Evolutionary conservation across 2,113 vertebrate genomes (phyloP).

Genomic region (Epinephelus moara): DNA sequence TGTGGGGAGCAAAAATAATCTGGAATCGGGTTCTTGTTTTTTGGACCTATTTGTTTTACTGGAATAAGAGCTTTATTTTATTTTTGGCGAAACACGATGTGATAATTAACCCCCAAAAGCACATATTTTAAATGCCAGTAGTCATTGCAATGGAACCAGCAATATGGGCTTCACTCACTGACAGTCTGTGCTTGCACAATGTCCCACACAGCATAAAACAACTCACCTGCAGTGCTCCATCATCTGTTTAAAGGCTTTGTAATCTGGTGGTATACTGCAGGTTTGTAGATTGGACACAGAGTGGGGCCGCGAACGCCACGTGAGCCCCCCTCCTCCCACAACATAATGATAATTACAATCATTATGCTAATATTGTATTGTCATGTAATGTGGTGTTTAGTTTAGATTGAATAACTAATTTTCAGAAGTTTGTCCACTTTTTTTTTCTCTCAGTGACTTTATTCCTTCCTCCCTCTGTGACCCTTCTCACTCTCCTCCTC

Average conservation of each 20-base stretch:
- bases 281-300: constrained; percentile 28
- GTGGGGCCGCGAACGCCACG: neutral
- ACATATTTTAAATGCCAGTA: neutral
- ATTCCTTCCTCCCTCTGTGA: constrained; percentile 15
- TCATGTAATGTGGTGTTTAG: constrained; percentile 1
- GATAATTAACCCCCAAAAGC: neutral
- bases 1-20: neutral
- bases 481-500: constrained; percentile 8
- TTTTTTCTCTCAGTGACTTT: neutral
- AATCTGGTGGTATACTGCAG: constrained; percentile 19
- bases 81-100: neutral
- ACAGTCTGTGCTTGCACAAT: neutral
- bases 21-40: neutral
- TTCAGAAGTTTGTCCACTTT: constrained; percentile 5
- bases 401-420: neutral
- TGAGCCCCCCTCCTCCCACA: constrained; percentile 8
- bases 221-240: constrained; percentile 31
- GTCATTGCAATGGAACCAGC: neutral
- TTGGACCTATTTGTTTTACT: neutral
- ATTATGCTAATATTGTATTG: constrained; percentile 31
- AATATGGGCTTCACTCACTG: neutral
- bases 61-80: neutral
- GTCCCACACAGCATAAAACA: constrained; percentile 5
- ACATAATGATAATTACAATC: constrained; percentile 9
- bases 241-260: constrained; percentile 25